Conservation (phyloP, 1,140 invertebrate genomes). For the Brachionus manjavacas region DNA sequence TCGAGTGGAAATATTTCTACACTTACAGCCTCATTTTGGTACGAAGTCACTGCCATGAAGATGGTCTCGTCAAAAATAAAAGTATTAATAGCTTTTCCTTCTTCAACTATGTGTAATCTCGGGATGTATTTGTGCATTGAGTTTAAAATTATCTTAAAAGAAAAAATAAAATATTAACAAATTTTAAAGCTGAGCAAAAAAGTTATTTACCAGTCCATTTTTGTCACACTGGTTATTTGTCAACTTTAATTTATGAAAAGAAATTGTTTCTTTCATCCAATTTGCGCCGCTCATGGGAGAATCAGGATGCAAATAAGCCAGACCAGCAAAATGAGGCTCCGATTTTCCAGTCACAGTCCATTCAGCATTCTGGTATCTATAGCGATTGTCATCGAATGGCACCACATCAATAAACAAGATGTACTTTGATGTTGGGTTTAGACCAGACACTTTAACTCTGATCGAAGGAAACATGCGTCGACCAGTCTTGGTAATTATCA, state of each 20-base stretch:
- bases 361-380: constrained; percentile 29
- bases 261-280: constrained; percentile 42
- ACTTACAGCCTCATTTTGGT: constrained; percentile 53
- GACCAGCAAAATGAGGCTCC: constrained; percentile 36
- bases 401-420: constrained; percentile 34
- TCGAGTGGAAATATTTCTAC: not conserved
- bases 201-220: not conserved
- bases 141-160: constrained; percentile 81
- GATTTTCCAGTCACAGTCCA: constrained; percentile 36
- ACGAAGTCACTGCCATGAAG: constrained; percentile 74
- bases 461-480: constrained; percentile 36
- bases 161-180: not conserved
- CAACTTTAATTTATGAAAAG: constrained; percentile 39
- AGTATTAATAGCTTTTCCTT: constrained; percentile 71
- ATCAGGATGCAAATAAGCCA: constrained; percentile 38
- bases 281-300: constrained; percentile 4
- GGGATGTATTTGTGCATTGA: constrained; percentile 99
- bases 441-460: not conserved
- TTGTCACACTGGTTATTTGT: constrained; percentile 30
- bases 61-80: constrained; percentile 99
- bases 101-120: constrained; percentile 89
- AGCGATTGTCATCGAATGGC: constrained; percentile 40
- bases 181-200: not conserved
- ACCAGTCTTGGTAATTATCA: constrained; percentile 87
- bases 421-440: constrained; percentile 14